Evolutionary conservation across 2,113 vertebrate genomes (phyloP).

Genomic region (Acrocephalus kingi): DNA sequence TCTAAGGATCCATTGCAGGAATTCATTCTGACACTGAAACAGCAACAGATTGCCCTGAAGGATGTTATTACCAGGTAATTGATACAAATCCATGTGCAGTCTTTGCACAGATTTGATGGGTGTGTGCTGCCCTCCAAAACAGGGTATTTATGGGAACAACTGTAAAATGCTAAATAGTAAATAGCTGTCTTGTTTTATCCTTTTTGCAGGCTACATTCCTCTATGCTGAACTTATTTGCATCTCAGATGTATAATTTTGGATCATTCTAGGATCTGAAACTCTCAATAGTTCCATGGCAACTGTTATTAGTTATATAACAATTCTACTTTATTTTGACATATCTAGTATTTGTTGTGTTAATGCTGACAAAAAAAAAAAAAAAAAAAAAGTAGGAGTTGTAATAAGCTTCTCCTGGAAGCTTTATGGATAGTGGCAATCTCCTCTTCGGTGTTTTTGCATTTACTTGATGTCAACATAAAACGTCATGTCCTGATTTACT

Average conservation of each 20-base stretch:
- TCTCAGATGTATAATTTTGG: background rate
- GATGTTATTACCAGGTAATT: conserved; percentile 43
- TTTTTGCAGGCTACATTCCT: background rate
- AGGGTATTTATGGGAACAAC: background rate
- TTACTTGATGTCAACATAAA: background rate
- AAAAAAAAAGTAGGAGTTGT: background rate
- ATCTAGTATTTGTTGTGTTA: background rate
- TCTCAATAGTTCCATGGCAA: background rate
- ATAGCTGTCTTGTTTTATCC: background rate
- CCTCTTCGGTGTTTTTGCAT: background rate
- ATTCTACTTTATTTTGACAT: background rate
- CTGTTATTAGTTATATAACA: background rate
- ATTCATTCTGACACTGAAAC: conserved; percentile 59
- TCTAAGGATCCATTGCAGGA: conserved; percentile 38
- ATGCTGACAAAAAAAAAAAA: background rate
- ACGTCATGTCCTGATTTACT: background rate
- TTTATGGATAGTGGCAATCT: background rate
- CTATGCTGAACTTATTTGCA: background rate
- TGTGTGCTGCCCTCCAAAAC: background rate
- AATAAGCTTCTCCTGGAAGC: background rate
- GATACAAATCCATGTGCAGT: background rate
- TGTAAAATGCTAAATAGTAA: background rate
- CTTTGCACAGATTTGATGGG: background rate
- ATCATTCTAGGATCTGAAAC: background rate
- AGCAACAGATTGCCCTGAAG: conserved; percentile 11